Percentiles rank a stretch among this genome's conserved stretches.
Conservation (phyloP, 2,888 invertebrate genomes). For the Lycophotia porphyrea region DNA sequence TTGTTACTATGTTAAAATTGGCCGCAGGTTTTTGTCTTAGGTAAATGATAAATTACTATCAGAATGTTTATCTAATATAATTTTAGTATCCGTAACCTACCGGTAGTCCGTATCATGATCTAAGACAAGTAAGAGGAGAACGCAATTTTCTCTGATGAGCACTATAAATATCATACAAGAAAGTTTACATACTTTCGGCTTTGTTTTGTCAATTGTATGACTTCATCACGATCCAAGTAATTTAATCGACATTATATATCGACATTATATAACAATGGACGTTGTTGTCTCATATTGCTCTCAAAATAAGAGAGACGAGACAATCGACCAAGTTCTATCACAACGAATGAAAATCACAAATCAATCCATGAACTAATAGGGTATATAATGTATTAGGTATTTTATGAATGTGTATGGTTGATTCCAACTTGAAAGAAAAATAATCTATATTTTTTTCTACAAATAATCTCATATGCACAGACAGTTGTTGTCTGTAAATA, state of each 20-base stretch:
- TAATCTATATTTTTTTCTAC: too few relatives aligned
- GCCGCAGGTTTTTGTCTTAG: not conserved
- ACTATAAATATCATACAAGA: not conserved
- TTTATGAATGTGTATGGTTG: too few relatives aligned
- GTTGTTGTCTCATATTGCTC: conserved; percentile 1
- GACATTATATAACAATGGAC: conserved; percentile 21
- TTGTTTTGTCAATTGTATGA: conserved; percentile 10
- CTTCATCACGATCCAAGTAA: not conserved
- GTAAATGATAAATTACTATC: not conserved
- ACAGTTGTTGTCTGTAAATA: too few relatives aligned
- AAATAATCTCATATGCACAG: too few relatives aligned
- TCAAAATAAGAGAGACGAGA: conserved; percentile 20
- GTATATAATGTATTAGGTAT: not conserved
- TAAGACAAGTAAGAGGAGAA: not conserved
- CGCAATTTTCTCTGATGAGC: not conserved
- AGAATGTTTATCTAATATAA: not conserved
- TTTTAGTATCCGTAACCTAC: not conserved
- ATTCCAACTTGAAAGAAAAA: too few relatives aligned
- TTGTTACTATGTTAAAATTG: not conserved
- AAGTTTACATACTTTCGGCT: conserved; percentile 13
- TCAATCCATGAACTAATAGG: not conserved
- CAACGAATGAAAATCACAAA: not conserved
- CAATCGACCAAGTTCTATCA: conserved; percentile 11
- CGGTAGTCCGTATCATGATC: not conserved
- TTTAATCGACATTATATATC: conserved; percentile 1